Conservation (phyloP, 2,888 invertebrate species). For the Cosmia pyralina region DNA sequence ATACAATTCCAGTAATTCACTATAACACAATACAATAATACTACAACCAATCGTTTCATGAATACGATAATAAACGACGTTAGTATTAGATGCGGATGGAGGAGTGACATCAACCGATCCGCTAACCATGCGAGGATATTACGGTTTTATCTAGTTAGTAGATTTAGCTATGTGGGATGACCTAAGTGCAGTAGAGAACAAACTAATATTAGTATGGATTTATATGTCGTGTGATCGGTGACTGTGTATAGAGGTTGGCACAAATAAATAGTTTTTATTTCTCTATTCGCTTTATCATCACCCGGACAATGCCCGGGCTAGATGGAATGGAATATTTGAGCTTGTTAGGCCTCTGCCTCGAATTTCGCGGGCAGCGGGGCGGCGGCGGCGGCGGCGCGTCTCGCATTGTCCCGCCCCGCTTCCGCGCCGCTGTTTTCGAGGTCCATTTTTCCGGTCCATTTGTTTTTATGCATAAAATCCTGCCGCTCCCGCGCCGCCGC, state of each 20-base stretch:
- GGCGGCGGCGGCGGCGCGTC: too few relatives aligned
- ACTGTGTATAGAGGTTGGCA: constrained; percentile 9
- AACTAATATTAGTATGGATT: background rate
- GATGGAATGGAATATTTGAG: constrained; percentile 9
- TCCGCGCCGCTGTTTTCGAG: too few relatives aligned
- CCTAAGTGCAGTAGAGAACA: background rate
- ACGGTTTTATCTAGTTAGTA: constrained; percentile 22
- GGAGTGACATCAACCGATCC: constrained; percentile 13
- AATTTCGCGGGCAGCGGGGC: too few relatives aligned
- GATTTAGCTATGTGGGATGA: background rate
- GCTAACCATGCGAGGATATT: constrained; percentile 27
- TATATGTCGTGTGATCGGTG: constrained; percentile 27
- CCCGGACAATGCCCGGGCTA: constrained; percentile 6
- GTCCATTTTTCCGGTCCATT: too few relatives aligned
- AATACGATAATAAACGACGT: constrained; percentile 9
- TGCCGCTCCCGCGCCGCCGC: too few relatives aligned
- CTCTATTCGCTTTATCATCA: constrained; percentile 7
- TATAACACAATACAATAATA: background rate
- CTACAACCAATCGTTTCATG: background rate
- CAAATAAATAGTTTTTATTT: constrained; percentile 43
- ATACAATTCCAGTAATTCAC: background rate
- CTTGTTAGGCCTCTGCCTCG: too few relatives aligned
- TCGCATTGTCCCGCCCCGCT: too few relatives aligned
- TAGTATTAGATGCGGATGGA: constrained; percentile 26
- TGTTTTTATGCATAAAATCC: too few relatives aligned